Evolutionary conservation across 2,113 vertebrate genomes (phyloP), one percentile per base, ranked within the genome.

Genomic region (Phaethon lepturus): DNA sequence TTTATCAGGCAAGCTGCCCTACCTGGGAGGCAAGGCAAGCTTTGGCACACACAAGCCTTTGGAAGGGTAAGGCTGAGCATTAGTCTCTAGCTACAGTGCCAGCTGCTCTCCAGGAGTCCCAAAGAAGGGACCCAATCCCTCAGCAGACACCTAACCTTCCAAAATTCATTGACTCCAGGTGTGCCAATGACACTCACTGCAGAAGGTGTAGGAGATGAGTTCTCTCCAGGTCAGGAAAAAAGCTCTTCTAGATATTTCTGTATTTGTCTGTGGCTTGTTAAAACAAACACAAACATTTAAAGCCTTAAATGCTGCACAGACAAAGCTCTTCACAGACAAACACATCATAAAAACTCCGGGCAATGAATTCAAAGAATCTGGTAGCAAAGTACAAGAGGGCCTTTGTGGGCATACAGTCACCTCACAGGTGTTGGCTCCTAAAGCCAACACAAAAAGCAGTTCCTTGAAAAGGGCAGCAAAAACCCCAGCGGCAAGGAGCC

Each of bases 391-490:
- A 76, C 53, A 69, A 64, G 56, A 82, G n/a, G 18, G n/a, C 49
- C 58, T 90, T 79, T 92, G 81, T 88, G 77, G 60, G 45, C 81
- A 88, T 49, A n/a, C 64, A 69, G 50, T 35, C 7, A 3, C 58
- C 40, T 89, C 20, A 17, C 14, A 90, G 62, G n/a, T 76, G 38
- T n/a, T 68, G 87, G 55, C 47, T 86, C 40, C 84, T 74, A 59
- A 88, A 80, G 81, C 23, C 1, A 1, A 74, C 6, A 16, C 23
- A 69, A 88, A 72, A 80, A 79, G 20, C 33, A 91, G 50, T 85
- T 97, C 56, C 60, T 79, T 83, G 63, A 96, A 47, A 88, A 64
- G n/a, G 33, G 56, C 72, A 63, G 63, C 7, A 96, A 96, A 97
- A 94, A 38, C 72, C 66, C 42, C 79, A 33, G 63, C 0, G 31